Conservation (phyloP, 2,888 invertebrate genomes). For the Noctua janthina region DNA sequence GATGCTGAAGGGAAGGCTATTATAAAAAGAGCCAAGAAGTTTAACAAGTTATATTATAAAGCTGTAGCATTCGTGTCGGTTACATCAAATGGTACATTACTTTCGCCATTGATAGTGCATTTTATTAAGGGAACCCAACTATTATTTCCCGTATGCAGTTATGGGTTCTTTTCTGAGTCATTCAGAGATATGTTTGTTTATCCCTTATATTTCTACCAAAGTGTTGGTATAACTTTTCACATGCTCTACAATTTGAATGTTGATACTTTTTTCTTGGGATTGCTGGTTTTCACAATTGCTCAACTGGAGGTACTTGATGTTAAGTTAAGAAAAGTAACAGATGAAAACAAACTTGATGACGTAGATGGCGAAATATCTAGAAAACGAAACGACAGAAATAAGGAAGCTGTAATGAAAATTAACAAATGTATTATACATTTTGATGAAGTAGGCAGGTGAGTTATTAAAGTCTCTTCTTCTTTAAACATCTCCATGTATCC, state of each 20-base stretch:
- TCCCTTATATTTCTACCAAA: constrained; percentile 78
- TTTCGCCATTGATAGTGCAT: constrained; percentile 71
- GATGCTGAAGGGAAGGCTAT: constrained; percentile 68
- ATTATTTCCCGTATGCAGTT: constrained; percentile 74
- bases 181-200: constrained; percentile 71
- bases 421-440: constrained; percentile 76
- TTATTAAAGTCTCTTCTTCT: not conserved
- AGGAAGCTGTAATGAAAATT: constrained; percentile 66
- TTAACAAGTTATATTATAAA: constrained; percentile 75
- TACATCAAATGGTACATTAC: constrained; percentile 67
- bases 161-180: constrained; percentile 75
- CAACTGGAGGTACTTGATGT: constrained; percentile 79
- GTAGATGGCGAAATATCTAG: constrained; percentile 18
- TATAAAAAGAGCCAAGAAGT: constrained; percentile 73
- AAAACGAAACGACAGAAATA: constrained; percentile 37
- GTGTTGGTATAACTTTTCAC: constrained; percentile 74
- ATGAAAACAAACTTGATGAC: constrained; percentile 31
- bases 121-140: constrained; percentile 68
- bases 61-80: constrained; percentile 70
- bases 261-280: constrained; percentile 78
- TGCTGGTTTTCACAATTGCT: constrained; percentile 76
- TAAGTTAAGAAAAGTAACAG: constrained; percentile 73
- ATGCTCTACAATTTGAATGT: constrained; percentile 77
- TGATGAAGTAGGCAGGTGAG: constrained; percentile 76
- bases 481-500: not conserved